Evolutionary conservation across 2,797 vertebrate species (phyloP), one percentile per base, ranked within the genome.

Genomic region (Melanotaenia trifasciata): DNA sequence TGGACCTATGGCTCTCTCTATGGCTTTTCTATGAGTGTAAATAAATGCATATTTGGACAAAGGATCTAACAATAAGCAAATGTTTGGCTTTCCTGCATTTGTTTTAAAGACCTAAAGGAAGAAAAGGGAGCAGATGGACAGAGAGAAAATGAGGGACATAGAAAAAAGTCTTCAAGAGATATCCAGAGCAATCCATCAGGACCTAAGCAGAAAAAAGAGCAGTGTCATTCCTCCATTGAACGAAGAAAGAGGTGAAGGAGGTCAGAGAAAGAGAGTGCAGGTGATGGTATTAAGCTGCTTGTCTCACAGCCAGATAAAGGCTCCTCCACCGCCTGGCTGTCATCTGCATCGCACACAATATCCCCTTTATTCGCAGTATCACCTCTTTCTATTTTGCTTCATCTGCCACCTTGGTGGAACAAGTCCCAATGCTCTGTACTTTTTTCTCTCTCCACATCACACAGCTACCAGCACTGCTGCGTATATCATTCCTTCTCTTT

Each of bases 351-450:
- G 51, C 85, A 72, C 79, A 87, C 84, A 89, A 83, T 89, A 82
- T 85, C 84, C 80, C 84, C 80, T 90, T 93, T 89, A 87, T 90
- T 89, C 65, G 66, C 86, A 75, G 72, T 88, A 91, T 91, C 89
- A 83, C 75, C 84, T 79, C 76, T 80, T 72, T 81, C 73, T 71
- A 75, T 90, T 90, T 86, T 50, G 71, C 84, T 87, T 86, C 79
- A 84, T 87, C 85, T 90, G 74, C 82, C 80, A 83, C 84, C 79
- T 84, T 36, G 76, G 74, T 81, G 90, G 70, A 85, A 79, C 70
- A 66, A 63, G 82, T 90, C 82, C 74, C 74, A 72, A 63, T 60
- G 83, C 77, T 84, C 86, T 85, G 81, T 84, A 76, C 78, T 84
- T 78, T 84, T 89, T 87, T 79, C 80, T 78, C 78, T 36, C 36